Base-by-base conservation (phyloP, 2,888 invertebrate genomes). In the Agonopterix heracliana region DNA sequence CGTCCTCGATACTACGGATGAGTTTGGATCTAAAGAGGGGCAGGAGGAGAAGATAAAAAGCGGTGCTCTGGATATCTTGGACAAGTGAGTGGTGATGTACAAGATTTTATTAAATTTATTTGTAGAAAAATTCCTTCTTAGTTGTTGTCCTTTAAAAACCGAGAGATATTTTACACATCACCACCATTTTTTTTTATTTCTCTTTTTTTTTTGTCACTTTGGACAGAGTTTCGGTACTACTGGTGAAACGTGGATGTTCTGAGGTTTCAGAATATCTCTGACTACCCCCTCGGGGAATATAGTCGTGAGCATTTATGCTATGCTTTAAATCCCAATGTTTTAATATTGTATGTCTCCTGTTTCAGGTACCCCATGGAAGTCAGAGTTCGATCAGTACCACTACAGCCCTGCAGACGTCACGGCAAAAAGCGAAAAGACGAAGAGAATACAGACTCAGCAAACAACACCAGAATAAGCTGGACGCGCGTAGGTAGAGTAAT, bases 1-100 rank as follows among this genome's bases (percentile, higher is more conserved):
- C 74, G 93, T 96, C 11, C 92, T 97, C 70, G 98, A 98, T 58
- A 90, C 92, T n/a, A 94, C 95, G 0, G 97, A 97, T 68, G 98
- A 98, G 78, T 93, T 92, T 74, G 97, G 96, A 34, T 95, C 94
- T 38, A 92, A 92, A 61, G 95, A 96, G 58, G 95, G 93, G 1
- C 96, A 97, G 73, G 92, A 94, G 47, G 93, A 94, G 56, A 97
- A 97, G 76, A 90, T 94, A 59, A 91, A 92, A 70, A 92, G 90
- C 59, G 96, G 96, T 14, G 92, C 95, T 48, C 90, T 96, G 47
- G 95, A 96, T 86, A 90, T 93, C 63, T 90, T 96, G 69, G 92
- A 93, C 79, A 96, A 95, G 96, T 96, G 92, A 92, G 94, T 92
- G 87, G 81, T 82, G 78, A 82, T 71, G 84, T 83, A 82, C 70